Conservation (phyloP, 2,797 vertebrate genomes). For the Corythornis leucogaster region DNA sequence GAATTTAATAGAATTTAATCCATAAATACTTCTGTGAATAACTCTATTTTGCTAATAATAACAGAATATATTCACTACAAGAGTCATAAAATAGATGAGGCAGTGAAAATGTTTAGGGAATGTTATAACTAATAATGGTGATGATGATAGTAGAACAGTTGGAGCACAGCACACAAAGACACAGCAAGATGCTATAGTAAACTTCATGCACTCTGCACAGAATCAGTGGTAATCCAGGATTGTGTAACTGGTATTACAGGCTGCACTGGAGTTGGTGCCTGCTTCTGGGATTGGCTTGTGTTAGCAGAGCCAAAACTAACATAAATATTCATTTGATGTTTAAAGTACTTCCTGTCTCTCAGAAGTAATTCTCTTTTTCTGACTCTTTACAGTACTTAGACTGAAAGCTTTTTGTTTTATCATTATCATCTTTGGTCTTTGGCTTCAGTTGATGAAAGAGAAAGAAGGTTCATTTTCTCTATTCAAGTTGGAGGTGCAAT, state of each 20-base stretch:
- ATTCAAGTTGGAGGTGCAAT: not conserved
- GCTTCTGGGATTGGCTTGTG: not conserved
- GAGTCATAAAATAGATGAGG: conserved; percentile 60
- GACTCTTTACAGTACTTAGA: not conserved
- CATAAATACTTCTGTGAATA: conserved; percentile 59
- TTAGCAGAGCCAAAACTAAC: conserved; percentile 29
- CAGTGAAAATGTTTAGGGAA: conserved; percentile 47
- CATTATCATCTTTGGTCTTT: not conserved
- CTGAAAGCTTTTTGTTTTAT: not conserved
- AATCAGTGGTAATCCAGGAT: not conserved
- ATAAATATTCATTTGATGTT: not conserved
- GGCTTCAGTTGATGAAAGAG: not conserved
- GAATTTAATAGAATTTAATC: conserved; percentile 38
- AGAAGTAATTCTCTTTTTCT: not conserved
- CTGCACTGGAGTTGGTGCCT: conserved; percentile 6
- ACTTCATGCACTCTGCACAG: not conserved
- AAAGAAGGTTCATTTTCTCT: not conserved
- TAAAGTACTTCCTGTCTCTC: not conserved
- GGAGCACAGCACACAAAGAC: conserved; percentile 15
- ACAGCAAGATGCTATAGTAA: not conserved
- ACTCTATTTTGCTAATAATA: conserved; percentile 39
- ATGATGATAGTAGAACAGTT: conserved; percentile 7
- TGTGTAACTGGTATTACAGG: conserved; percentile 50
- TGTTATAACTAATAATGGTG: conserved; percentile 27
- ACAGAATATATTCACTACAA: conserved; percentile 7